These are phyloP conservation scores for Forficula auricularia DNA, from an alignment of 1,140 invertebrate species.

Conservation along the genomic window DNA sequence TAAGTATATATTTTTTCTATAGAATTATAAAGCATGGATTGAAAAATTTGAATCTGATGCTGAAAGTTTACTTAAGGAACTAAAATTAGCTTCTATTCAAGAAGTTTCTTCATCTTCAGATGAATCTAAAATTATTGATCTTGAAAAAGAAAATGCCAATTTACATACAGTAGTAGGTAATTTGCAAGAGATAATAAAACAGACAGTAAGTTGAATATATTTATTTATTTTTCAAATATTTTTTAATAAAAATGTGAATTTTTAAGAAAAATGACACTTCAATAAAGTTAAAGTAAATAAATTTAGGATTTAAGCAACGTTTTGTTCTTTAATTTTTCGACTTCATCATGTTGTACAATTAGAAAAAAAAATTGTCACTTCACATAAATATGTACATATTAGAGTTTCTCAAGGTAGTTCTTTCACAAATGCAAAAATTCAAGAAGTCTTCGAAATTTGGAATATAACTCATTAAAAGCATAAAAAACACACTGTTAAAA, in stretches of 20 bases:
- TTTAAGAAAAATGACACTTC: no score
- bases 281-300: no score
- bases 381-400: no score
- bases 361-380: no score
- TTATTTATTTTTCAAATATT: slow-evolving; percentile 4
- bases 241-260: slow-evolving; percentile 2
- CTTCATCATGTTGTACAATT: no score
- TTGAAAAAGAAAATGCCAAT: slow-evolving; percentile 36
- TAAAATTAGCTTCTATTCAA: not conserved
- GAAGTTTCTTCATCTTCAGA: slow-evolving; percentile 2
- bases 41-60: slow-evolving; percentile 28
- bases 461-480: no score
- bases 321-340: no score
- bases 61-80: not conserved
- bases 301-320: no score
- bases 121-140: slow-evolving; percentile 19
- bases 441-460: no score
- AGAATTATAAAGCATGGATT: slow-evolving; percentile 31
- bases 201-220: slow-evolving; percentile 39
- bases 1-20: not conserved
- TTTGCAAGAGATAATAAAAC: slow-evolving; percentile 54
- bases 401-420: no score
- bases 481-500: no score
- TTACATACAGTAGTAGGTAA: slow-evolving; percentile 45
- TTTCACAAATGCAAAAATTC: no score